Conservation (phyloP, 1,140 invertebrate species). For the Calosoma granatense region DNA sequence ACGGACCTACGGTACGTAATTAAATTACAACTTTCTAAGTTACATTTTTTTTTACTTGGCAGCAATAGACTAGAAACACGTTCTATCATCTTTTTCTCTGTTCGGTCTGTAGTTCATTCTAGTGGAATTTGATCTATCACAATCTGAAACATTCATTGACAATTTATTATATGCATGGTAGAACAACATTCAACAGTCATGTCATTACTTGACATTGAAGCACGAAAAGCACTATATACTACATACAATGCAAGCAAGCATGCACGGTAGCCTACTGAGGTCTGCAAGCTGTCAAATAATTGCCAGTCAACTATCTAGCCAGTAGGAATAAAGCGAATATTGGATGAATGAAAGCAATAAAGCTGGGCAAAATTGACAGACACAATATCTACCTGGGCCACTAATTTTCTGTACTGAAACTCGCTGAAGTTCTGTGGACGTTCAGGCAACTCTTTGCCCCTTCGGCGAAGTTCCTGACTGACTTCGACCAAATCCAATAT, state of each 20-base stretch:
- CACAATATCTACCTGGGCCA: conserved; percentile 48
- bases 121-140: conserved; percentile 49
- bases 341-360: neutral
- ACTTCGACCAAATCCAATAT: conserved; percentile 80
- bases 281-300: too few relatives aligned
- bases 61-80: conserved; percentile 5
- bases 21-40: too few relatives aligned
- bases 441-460: conserved; percentile 65
- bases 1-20: too few relatives aligned
- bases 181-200: neutral
- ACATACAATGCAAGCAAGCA: too few relatives aligned
- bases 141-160: conserved; percentile 38
- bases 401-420: conserved; percentile 56
- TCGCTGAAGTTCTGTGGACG: conserved; percentile 54
- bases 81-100: conserved; percentile 3
- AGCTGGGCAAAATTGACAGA: conserved; percentile 23
- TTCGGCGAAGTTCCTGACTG: conserved; percentile 71
- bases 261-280: too few relatives aligned
- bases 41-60: conserved; percentile 6
- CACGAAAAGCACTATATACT: too few relatives aligned
- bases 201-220: neutral
- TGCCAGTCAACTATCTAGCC: too few relatives aligned
- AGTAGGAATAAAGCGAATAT: neutral
- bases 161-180: neutral
- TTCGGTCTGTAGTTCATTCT: conserved; percentile 34